Percentiles rank a stretch among this genome's conserved stretches.
phyloP scores from a whole-genome alignment of 2,888 invertebrate species.

The Chrysotoxum bicinctum region DNA sequence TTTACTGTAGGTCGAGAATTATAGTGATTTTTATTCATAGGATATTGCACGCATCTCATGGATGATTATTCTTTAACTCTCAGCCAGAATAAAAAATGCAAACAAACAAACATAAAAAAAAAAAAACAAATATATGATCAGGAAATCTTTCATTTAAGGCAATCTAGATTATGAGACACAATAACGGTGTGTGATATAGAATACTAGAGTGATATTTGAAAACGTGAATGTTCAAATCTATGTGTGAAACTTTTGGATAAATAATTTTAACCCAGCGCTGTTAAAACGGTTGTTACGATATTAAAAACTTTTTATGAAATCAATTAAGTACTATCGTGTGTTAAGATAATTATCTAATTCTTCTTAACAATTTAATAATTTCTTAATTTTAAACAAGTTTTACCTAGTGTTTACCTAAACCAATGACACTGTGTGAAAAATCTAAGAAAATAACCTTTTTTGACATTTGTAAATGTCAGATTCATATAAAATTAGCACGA shows the following conservation, averaged over 20 bases:
- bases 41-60: slow-evolving; percentile 51
- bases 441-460: no score
- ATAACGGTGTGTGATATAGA: slow-evolving; percentile 11
- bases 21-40: slow-evolving; percentile 16
- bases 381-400: no score
- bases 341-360: no score
- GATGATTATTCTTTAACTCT: slow-evolving; percentile 34
- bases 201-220: background rate
- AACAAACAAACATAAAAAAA: background rate
- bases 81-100: slow-evolving; percentile 11
- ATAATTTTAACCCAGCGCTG: background rate
- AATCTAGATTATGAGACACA: slow-evolving; percentile 58
- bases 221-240: background rate
- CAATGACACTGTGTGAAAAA: no score
- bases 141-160: slow-evolving; percentile 71
- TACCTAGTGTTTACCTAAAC: no score
- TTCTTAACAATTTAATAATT: no score
- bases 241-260: background rate
- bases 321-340: no score
- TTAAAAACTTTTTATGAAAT: no score
- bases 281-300: no score
- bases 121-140: slow-evolving; percentile 47
- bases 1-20: slow-evolving; percentile 21
- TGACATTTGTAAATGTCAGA: no score
- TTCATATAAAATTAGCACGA: no score